Conservation (phyloP, 2,113 vertebrate genomes). For the Pavo muticus region DNA sequence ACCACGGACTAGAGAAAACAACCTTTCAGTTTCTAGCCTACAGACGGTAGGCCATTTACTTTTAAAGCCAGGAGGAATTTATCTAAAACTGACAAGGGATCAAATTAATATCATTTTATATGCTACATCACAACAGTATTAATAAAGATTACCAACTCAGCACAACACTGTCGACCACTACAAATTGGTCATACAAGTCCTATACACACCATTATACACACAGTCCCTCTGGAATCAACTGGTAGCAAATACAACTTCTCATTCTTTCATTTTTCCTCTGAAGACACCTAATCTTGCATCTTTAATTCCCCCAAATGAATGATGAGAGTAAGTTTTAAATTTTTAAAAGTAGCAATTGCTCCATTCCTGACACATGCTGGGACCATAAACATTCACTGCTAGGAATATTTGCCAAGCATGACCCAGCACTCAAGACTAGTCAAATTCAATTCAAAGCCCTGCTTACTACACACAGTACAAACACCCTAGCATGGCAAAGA, state of each 20-base stretch:
- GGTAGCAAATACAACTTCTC: background rate
- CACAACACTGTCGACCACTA: background rate
- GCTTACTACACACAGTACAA: background rate
- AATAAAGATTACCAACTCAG: background rate
- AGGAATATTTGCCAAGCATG: background rate
- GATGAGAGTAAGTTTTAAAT: fast-evolving
- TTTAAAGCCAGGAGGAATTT: background rate
- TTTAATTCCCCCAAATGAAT: background rate
- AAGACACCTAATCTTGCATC: background rate
- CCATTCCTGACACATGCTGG: background rate
- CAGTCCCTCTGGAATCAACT: background rate
- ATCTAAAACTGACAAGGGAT: background rate
- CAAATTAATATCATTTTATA: background rate
- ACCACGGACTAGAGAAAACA: background rate
- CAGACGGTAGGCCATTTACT: background rate
- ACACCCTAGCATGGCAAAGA: background rate
- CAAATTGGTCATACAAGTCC: background rate
- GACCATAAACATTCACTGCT: background rate
- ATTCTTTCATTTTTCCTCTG: background rate
- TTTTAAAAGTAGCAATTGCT: background rate
- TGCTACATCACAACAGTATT: background rate
- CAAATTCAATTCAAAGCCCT: background rate
- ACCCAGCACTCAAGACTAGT: background rate
- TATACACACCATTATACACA: background rate
- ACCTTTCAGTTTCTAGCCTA: background rate